These are phyloP conservation scores for Sarcophaga rosellei DNA, from an alignment of 2,888 invertebrate species.

Conservation along the genomic window DNA sequence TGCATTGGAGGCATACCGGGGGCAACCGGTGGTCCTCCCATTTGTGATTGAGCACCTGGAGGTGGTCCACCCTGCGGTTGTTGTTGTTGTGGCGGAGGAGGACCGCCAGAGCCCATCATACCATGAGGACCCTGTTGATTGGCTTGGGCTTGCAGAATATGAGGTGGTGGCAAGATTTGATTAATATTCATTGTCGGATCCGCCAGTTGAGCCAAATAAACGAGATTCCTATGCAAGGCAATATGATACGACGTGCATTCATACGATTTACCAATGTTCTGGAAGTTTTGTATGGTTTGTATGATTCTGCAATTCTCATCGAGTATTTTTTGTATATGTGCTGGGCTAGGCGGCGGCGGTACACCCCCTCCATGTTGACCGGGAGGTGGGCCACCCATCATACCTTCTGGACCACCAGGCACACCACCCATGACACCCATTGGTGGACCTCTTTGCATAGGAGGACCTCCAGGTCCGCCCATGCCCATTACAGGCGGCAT, in stretches of 20 bases:
- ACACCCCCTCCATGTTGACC: constrained; percentile 82
- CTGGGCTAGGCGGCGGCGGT: constrained; percentile 88
- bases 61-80: constrained; percentile 70
- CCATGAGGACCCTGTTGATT: constrained; percentile 79
- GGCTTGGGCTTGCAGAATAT: constrained; percentile 82
- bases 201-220: constrained; percentile 97
- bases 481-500: constrained; percentile 73
- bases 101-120: constrained; percentile 74
- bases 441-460: constrained; percentile 75
- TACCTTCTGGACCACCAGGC: constrained; percentile 71
- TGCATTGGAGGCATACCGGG: constrained; percentile 75
- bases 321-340: constrained; percentile 96
- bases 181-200: constrained; percentile 97
- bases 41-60: constrained; percentile 81
- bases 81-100: constrained; percentile 70
- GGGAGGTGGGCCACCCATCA: constrained; percentile 74
- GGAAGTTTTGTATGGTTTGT: constrained; percentile 98
- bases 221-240: constrained; percentile 95
- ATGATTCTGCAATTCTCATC: constrained; percentile 99
- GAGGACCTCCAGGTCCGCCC: constrained; percentile 69
- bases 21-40: constrained; percentile 83
- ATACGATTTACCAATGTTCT: constrained; percentile 95
- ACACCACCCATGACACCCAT: constrained; percentile 71
- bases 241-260: constrained; percentile 98
- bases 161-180: constrained; percentile 89